Base-by-base conservation (phyloP, 2,888 invertebrate species). In the Periphyllus acericola region DNA sequence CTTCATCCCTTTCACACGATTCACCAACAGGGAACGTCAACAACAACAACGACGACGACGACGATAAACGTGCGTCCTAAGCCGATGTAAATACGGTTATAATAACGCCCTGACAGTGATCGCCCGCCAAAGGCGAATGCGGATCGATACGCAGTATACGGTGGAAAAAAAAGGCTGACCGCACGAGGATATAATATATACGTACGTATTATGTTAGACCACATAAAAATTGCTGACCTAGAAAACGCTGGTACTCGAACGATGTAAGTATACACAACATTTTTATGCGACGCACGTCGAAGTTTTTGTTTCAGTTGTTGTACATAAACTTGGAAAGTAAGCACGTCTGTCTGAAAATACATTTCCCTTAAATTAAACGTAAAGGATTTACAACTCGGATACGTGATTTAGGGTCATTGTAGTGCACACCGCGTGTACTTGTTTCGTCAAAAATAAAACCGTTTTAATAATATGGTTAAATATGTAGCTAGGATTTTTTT, bases 281-380 rank as follows among this genome's bases (percentile, higher is more conserved):
- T 25, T 83, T 74, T 60, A 83, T 74, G 83, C 83, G 34, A 55
- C n/a, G 74, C 83, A 83, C 83, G 83, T 83, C 52, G 83, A 55
- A 52, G 55, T 83, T 83, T 83, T 83, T 55, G 74, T 83, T 82
- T 82, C 52, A 1, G 71, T 71, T 32, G 32, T 72, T 83, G 74
- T 83, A 83, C 83, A 74, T 74, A 83, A 83, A 83, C 83, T 83
- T 34, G 74, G 55, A 55, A 74, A 83, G 74, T 74, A 55, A 74
- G 83, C 74, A 55, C 74, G 83, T 74, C 55, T 83, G 72, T 52
- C 72, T 52, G 52, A 82, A 83, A 72, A 74, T 34, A 74, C 83
- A 55, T 74, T 72, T 55, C 72, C 55, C 72, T 83, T 34, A 72
- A 55, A 83, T 83, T 83, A 83, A 83, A 83, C 74, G 74, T 60